Base-by-base conservation (phyloP, 2,888 invertebrate species). In the Drosophila sordidapex region DNA sequence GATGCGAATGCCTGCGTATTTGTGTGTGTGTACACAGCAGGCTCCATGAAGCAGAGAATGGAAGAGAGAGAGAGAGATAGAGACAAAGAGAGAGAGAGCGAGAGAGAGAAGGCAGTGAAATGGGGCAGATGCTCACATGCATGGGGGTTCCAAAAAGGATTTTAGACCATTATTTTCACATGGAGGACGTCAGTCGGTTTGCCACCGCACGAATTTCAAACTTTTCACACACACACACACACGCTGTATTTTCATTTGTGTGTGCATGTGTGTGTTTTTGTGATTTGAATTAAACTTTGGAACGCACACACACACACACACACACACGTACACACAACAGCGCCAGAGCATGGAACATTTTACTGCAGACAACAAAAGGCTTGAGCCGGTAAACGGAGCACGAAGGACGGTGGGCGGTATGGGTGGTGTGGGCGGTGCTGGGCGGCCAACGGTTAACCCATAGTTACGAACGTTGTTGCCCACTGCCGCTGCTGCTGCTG, bases 241-340 rank as follows among this genome's bases (percentile, higher is more conserved):
- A 49, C 13, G 7, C 54, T 70, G 71, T 65, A 76, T 71, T 76
- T 80, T 78, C 60, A 68, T 74, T 66, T 78, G 76, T 69, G 68
- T 75, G 54, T 71, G 38, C 15, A 53, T 54, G 81, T 80, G 82
- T 79, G 79, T 65, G 43, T 76, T 86, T 89, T 86, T 89, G 90
- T 89, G 90, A 90, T 88, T 86, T 88, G 88, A 90, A 87, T 90
- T 89, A 87, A 87, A 87, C 90, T 87, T 90, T 90, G 76, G 74
- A 77, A 70, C 82, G 60, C 74, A 52, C 61, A 66, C 65, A 53
- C 48, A 52, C 61, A 21, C 21, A 21, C 74, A 52, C 61, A 66
- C 65, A 66, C 65, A 53, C 48, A 61, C 48, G 48, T 43, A 75
- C 51, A 78, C 58, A 65, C 64, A 60, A 53, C 38, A 63, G 75